These are phyloP conservation scores for Scaptomyza montana DNA, from an alignment of 1,140 invertebrate genomes.

Conservation along the genomic window DNA sequence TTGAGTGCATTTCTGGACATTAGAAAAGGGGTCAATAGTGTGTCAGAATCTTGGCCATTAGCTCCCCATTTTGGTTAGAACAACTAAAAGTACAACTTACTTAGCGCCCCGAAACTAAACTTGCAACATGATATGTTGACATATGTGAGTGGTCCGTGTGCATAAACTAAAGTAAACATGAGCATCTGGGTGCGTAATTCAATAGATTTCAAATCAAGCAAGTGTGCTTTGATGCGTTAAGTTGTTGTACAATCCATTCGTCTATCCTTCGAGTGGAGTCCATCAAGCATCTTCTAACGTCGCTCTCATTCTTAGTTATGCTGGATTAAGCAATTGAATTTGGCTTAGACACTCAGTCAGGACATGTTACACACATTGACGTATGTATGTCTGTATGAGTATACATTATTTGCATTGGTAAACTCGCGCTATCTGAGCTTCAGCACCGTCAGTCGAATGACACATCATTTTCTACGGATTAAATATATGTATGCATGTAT, in stretches of 20 bases:
- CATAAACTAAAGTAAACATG: constrained; percentile 2
- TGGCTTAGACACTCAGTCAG: constrained; percentile 51
- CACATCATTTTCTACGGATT: constrained; percentile 11
- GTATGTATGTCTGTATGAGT: background rate
- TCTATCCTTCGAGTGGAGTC: background rate
- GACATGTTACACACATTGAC: background rate
- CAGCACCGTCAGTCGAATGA: background rate
- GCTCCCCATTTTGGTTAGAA: constrained; percentile 21
- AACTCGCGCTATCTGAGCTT: background rate
- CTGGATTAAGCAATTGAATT: constrained; percentile 71
- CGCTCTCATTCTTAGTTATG: constrained; percentile 59
- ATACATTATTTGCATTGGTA: constrained; percentile 4
- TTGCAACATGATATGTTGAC: constrained; percentile 70
- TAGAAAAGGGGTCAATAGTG: no score
- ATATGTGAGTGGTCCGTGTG: constrained; percentile 32
- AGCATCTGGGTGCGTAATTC: constrained; percentile 46
- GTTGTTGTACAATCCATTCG: constrained; percentile 6
- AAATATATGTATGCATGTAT: background rate
- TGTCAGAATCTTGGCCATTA: constrained; percentile 17
- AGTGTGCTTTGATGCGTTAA: constrained; percentile 64
- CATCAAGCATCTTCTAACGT: constrained; percentile 51
- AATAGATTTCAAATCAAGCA: constrained; percentile 42
- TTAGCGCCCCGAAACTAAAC: constrained; percentile 62
- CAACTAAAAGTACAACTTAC: constrained; percentile 51
- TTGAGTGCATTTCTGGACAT: constrained; percentile 39